Base-by-base conservation (phyloP, 2,113 vertebrate genomes). In the Hypomesus transpacificus region DNA sequence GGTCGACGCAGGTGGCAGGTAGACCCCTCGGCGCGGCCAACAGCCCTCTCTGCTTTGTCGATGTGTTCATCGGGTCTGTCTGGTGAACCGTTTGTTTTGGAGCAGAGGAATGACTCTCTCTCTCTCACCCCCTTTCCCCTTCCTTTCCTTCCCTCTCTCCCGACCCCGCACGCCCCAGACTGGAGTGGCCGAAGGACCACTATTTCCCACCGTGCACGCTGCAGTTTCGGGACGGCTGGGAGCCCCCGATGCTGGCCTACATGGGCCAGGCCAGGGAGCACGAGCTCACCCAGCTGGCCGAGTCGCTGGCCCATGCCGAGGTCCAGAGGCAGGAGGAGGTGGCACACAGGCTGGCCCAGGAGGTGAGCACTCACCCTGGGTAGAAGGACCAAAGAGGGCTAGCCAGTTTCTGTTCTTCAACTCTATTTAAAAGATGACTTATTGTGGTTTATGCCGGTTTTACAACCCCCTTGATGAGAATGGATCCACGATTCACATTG, bases 121-220 rank as follows among this genome's bases (percentile, higher is more conserved):
- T 59, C 18, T 46, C 31, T 4, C n/a, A 31, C 4, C 51, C 18
- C 20, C 18, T 11, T 46, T 20, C 1, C 0, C 0, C 51, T 4
- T 20, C 4, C 46, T 4, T 26, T 53, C 18, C 2, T n/a, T 20
- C 22, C 3, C n/a, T 1, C 61, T 52, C 0, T 7, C 24, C 24
- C n/a, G 8, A 26, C 20, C 2, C 20, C 3, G n/a, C 14, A 9
- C 52, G 0, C 50, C 28, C 0, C 81, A 99, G 97, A 87, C 61
- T 91, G 62, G 96, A 99, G 77, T 98, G 96, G 97, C 95, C 96
- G 0, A 95, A 95, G 82, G 96, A 98, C 3, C 94, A 97, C 51
- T 94, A 94, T 61, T 95, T 99, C 11, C 92, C 96, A 0, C 92
- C 93, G 0, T 97, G 95, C 0, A 62, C 89, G 0, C 93, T 96